These are phyloP conservation scores for Herminia tarsipennalis DNA, from an alignment of 2,888 invertebrate species.

Conservation along the genomic window DNA sequence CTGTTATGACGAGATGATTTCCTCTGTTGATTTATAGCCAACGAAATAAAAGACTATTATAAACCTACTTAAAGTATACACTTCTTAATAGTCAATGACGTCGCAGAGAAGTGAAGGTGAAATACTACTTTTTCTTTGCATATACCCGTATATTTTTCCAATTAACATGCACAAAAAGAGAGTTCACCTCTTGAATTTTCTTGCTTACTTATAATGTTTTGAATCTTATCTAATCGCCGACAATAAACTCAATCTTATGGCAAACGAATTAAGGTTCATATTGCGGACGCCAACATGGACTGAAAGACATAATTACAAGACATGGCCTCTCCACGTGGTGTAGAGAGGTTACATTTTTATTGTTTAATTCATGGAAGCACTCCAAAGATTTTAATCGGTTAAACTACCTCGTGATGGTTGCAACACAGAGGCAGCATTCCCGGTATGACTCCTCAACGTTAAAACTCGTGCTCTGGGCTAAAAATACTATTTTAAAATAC, in stretches of 20 bases:
- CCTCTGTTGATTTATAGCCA: constrained; percentile 16
- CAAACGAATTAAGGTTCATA: constrained; percentile 18
- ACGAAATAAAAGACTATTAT: constrained; percentile 18
- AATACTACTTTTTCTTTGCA: constrained; percentile 26
- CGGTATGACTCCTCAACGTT: constrained; percentile 7
- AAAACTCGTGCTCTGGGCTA: constrained; percentile 30
- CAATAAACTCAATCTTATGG: constrained; percentile 17
- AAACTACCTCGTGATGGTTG: constrained; percentile 63
- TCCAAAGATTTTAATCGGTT: constrained; percentile 66
- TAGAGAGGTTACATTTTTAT: constrained; percentile 22
- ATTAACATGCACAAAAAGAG: constrained; percentile 18
- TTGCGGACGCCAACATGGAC: background rate
- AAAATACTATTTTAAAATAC: constrained; percentile 20
- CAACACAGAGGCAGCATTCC: constrained; percentile 28
- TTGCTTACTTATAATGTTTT: constrained; percentile 31
- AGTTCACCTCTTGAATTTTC: constrained; percentile 21
- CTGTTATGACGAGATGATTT: constrained; percentile 19
- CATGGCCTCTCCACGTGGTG: constrained; percentile 29
- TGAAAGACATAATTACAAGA: constrained; percentile 5
- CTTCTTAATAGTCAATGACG: constrained; percentile 16
- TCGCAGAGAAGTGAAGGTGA: constrained; percentile 9
- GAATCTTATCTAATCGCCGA: constrained; percentile 37
- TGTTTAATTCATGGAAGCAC: constrained; percentile 51
- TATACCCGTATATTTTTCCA: constrained; percentile 9
- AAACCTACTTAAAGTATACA: constrained; percentile 5